Conservation (phyloP, 2,113 vertebrate species). For the Casuarius casuarius region DNA sequence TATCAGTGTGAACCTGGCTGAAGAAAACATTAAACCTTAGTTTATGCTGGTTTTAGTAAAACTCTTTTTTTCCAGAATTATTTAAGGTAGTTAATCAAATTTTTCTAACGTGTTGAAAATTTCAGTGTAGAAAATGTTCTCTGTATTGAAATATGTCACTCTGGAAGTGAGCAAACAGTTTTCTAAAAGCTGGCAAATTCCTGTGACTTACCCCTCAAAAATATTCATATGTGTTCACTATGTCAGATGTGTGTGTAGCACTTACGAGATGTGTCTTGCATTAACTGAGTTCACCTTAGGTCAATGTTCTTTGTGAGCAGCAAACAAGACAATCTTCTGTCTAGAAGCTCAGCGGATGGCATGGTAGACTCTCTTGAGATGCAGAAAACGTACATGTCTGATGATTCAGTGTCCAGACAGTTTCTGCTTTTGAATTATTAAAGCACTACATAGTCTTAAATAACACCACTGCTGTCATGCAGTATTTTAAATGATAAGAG, state of each 20-base stretch:
- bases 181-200: background rate
- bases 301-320: slow-evolving; percentile 67
- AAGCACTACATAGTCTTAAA: slow-evolving; percentile 77
- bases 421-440: slow-evolving; percentile 79
- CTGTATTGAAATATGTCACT: background rate
- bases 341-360: slow-evolving; percentile 67
- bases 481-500: slow-evolving; percentile 52
- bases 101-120: background rate
- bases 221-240: background rate
- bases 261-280: slow-evolving; percentile 49
- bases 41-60: background rate
- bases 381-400: slow-evolving; percentile 76
- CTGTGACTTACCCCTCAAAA: background rate
- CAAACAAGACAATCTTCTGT: slow-evolving; percentile 75
- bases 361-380: slow-evolving; percentile 74
- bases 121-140: background rate
- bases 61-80: background rate
- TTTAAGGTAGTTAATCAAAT: background rate
- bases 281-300: slow-evolving; percentile 73
- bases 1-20: slow-evolving; percentile 2
- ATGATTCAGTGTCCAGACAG: slow-evolving; percentile 78
- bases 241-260: slow-evolving; percentile 42
- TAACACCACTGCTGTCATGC: slow-evolving; percentile 69
- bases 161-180: background rate
- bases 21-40: background rate